Conservation (phyloP, 2,113 vertebrate genomes). For the Ptyas mucosa region DNA sequence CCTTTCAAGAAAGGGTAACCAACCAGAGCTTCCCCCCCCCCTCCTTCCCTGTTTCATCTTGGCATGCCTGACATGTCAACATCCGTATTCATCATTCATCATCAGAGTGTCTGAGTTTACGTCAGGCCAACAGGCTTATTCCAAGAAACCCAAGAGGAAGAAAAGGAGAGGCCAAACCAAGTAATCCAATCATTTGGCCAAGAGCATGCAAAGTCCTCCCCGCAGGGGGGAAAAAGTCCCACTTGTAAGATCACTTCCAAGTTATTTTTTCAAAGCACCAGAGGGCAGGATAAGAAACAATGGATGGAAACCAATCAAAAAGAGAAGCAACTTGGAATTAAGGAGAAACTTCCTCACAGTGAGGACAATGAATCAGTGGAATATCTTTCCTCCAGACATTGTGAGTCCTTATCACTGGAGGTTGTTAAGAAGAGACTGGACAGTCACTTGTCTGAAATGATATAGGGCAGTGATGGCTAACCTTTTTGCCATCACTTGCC, state of each 20-base stretch:
- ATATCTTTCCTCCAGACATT: too few species aligned
- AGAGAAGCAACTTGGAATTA: not conserved
- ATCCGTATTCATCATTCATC: not conserved
- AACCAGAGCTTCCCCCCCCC: rapidly evolving
- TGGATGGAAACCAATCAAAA: too few species aligned
- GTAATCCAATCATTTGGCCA: not conserved
- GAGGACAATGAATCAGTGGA: too few species aligned
- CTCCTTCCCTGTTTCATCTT: not conserved
- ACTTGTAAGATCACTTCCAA: not conserved
- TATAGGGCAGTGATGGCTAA: too few species aligned
- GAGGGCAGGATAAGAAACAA: too few species aligned
- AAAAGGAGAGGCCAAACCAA: not conserved
- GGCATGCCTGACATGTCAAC: not conserved
- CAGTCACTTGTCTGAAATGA: too few species aligned
- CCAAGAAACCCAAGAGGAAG: not conserved
- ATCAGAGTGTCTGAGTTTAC: slow-evolving; percentile 21
- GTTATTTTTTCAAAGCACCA: too few species aligned
- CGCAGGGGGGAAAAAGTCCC: not conserved
- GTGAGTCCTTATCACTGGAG: too few species aligned
- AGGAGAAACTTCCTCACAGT: too few species aligned
- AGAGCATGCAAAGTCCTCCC: slow-evolving; percentile 26
- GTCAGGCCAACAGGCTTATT: not conserved
- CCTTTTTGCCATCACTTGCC: too few species aligned
- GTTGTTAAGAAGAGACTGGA: too few species aligned
- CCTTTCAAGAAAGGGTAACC: not conserved